Evolutionary conservation across 2,797 vertebrate species (phyloP).

Genomic region (Danio kyathit): DNA sequence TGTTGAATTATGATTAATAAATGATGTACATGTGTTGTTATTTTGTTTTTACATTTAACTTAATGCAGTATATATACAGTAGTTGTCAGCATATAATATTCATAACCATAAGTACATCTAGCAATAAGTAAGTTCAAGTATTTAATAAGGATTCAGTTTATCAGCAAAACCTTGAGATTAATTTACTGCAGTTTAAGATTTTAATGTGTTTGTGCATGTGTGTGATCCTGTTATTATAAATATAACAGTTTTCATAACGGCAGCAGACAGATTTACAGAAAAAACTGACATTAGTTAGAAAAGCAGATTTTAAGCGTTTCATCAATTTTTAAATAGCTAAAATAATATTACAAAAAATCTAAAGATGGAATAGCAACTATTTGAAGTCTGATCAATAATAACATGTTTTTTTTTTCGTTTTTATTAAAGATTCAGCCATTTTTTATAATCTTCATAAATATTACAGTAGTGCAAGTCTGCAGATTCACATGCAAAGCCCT

Average conservation of each 20-base stretch:
- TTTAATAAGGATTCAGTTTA: too few species aligned
- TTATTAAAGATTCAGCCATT: neutral
- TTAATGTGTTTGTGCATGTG: too few species aligned
- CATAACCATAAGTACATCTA: too few species aligned
- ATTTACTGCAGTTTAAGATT: too few species aligned
- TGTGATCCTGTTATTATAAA: neutral
- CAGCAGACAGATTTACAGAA: neutral
- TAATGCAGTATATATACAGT: too few species aligned
- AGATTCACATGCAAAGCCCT: conserved; percentile 10
- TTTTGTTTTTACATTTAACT: too few species aligned
- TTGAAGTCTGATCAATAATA: neutral
- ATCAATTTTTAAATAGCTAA: neutral
- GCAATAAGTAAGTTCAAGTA: too few species aligned
- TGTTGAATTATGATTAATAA: too few species aligned
- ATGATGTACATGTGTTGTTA: too few species aligned
- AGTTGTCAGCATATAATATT: too few species aligned
- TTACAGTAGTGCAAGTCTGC: conserved; percentile 4
- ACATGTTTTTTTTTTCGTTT: neutral
- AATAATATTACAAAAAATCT: neutral
- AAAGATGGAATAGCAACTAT: neutral
- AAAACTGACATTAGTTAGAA: neutral
- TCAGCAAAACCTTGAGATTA: too few species aligned
- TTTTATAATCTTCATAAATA: neutral
- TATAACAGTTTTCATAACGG: neutral
- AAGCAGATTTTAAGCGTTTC: neutral